Conservation (phyloP, 2,113 vertebrate genomes). For the Rhagologus leucostigma region DNA sequence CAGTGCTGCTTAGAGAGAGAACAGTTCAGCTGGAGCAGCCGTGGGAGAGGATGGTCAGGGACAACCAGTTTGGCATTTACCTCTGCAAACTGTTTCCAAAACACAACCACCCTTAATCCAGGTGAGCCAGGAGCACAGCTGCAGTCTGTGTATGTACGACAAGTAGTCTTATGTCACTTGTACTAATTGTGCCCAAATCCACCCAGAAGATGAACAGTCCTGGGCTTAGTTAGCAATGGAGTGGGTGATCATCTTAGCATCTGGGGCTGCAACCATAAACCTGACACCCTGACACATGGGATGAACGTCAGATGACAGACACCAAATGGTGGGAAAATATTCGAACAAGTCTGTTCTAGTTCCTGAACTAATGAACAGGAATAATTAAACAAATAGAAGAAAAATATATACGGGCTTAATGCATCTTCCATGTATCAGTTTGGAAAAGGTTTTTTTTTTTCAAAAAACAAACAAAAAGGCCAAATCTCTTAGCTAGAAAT, state of each 20-base stretch:
- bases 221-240: neutral
- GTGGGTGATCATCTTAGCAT: neutral
- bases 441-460: neutral
- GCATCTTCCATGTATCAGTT: neutral
- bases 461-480: neutral
- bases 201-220: neutral
- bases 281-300: neutral
- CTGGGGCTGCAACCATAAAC: conserved; percentile 1
- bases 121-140: neutral
- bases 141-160: neutral
- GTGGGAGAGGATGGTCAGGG: neutral
- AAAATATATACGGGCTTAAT: neutral
- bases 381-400: neutral
- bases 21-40: neutral
- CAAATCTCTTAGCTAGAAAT: neutral
- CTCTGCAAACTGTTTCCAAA: neutral
- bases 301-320: neutral
- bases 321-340: neutral
- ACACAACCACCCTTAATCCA: neutral
- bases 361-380: neutral
- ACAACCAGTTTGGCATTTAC: neutral
- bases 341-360: neutral
- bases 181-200: neutral
- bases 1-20: neutral
- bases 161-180: neutral